Percentiles rank a stretch among this genome's conserved stretches.
phyloP scores from a whole-genome alignment of 2,797 vertebrate genomes.

The Falco cherrug region DNA sequence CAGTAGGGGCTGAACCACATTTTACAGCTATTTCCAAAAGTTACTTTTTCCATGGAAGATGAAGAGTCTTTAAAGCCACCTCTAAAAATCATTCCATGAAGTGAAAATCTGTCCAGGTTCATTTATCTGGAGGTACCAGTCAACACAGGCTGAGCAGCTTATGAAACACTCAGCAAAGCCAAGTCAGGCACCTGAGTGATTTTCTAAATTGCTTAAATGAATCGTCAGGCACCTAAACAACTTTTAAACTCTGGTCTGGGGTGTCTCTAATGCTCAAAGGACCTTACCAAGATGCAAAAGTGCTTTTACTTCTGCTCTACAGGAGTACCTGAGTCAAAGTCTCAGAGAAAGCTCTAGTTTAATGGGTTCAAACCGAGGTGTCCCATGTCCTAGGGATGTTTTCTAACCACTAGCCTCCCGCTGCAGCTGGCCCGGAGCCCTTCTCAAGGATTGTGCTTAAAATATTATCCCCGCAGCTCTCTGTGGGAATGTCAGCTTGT shows the following conservation, averaged over 20 bases:
- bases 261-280: not conserved
- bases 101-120: not conserved
- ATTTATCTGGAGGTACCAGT: not conserved
- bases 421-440: not conserved
- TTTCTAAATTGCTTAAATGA: not conserved
- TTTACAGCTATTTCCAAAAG: not conserved
- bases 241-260: not conserved
- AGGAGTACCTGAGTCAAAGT: not conserved
- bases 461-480: not conserved
- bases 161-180: not conserved
- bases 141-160: not conserved
- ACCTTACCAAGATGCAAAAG: not conserved
- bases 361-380: not conserved
- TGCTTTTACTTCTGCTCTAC: not conserved
- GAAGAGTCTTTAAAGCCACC: not conserved
- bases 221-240: not conserved
- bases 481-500: not conserved
- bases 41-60: not conserved
- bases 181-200: not conserved
- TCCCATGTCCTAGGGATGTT: not conserved
- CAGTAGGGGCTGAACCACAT: not conserved
- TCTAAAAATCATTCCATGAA: not conserved
- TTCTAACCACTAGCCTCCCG: not conserved
- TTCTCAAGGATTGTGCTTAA: not conserved
- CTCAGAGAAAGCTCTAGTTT: not conserved